Evolutionary conservation across 2,888 invertebrate genomes (phyloP).

Genomic region (Antheraea assamensis): DNA sequence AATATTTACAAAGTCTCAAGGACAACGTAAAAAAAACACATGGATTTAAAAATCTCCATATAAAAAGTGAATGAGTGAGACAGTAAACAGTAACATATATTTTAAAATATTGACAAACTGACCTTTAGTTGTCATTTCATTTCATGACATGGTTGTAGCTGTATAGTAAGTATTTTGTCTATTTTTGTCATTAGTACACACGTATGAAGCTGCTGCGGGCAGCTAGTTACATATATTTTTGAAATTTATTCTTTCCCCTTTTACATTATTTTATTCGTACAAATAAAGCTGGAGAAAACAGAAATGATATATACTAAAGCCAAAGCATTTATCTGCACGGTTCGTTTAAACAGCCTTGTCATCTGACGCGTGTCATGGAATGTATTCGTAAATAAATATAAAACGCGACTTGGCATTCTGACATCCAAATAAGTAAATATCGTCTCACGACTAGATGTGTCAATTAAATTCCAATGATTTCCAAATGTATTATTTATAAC

Average conservation of each 20-base stretch:
- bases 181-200: too few relatives aligned
- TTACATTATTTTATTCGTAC: neutral
- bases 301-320: conserved; percentile 1
- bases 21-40: too few relatives aligned
- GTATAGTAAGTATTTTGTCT: too few relatives aligned
- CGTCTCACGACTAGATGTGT: neutral
- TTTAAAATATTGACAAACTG: too few relatives aligned
- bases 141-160: too few relatives aligned
- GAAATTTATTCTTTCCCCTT: neutral
- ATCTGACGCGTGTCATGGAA: conserved; percentile 24
- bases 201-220: too few relatives aligned
- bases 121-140: too few relatives aligned
- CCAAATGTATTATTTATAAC: neutral
- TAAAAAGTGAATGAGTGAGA: too few relatives aligned
- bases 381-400: conserved; percentile 29
- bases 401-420: conserved; percentile 12
- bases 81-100: too few relatives aligned
- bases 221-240: neutral
- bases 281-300: conserved; percentile 4
- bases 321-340: conserved; percentile 9
- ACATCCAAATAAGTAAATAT: neutral
- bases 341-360: conserved; percentile 18
- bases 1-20: too few relatives aligned
- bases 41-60: too few relatives aligned
- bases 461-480: neutral